phyloP scores from a whole-genome alignment of 2,113 vertebrate genomes.

The Gymnorhina tibicen region DNA sequence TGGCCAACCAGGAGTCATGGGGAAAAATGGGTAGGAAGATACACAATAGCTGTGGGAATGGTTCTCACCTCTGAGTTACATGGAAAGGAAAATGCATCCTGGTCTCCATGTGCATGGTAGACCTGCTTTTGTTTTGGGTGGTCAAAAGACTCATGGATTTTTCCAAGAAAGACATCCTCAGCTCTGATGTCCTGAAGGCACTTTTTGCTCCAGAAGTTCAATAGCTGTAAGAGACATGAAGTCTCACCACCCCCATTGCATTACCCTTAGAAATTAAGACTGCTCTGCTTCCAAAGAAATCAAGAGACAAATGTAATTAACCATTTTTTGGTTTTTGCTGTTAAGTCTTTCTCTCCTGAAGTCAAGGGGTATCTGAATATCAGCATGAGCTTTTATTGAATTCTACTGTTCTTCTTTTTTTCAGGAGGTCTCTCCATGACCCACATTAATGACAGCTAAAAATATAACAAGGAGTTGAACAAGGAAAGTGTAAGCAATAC shows the following conservation, averaged over 20 bases:
- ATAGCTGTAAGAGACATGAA: neutral
- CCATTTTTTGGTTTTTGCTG: fast-evolving
- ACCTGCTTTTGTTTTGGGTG: neutral
- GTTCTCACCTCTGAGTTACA: neutral
- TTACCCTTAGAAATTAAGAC: neutral
- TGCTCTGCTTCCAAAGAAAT: neutral
- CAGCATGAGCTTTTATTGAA: neutral
- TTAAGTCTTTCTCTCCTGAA: neutral
- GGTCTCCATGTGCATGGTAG: fast-evolving
- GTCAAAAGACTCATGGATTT: neutral
- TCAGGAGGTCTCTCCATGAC: fast-evolving
- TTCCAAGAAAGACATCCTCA: neutral
- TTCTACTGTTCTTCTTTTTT: neutral
- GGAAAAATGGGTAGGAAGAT: neutral
- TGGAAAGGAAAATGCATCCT: neutral
- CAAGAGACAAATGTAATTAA: neutral
- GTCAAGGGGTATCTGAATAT: neutral
- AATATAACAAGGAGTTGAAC: neutral
- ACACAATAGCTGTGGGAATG: neutral
- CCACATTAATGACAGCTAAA: neutral
- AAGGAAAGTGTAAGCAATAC: neutral
- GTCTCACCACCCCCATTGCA: neutral
- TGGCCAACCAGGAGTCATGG: neutral
- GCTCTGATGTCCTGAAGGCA: neutral
- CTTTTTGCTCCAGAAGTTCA: neutral